Evolutionary conservation across 2,113 vertebrate genomes (phyloP), one percentile per base, ranked within the genome.

Genomic region (Ceyx margarethae): DNA sequence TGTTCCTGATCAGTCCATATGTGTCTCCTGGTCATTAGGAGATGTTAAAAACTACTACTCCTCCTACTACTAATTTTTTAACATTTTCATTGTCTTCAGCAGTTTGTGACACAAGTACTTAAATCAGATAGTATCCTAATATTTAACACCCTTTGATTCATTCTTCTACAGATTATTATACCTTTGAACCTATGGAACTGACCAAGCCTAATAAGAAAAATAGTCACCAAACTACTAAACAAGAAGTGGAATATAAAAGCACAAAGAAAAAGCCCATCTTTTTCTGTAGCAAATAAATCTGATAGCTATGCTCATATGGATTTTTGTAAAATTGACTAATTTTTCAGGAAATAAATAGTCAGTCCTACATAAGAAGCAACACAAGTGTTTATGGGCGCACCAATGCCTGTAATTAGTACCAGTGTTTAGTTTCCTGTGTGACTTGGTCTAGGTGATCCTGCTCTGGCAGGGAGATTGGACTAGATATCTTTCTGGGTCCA

Each of bases 291-390:
- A 65, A 76, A 82, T 17, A 45, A 81, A 81, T 17, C 29, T n/a
- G 11, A 87, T 3, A 54, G 8, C 37, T 74, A 66, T 13, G 22
- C 5, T 40, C 2, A 2, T 3, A 31, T 1, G 3, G 2, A 23
- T 37, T 64, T 53, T 40, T 79, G 21, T 61, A 7, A 33, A 64
- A 65, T 10, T 31, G 15, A 56, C 11, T 3, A 2, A 51, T 57
- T 85, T 83, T 75, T 76, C 54, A 65, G 29, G 12, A 80, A 88
- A 69, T 5, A 75, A 40, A 66, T 35, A 17, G 51, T 54, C 25
- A 75, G 16, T 46, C 10, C 2, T 15, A 54, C 17, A 31, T 11
- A 53, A 74, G 15, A 4, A 77, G 15, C 8, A 40, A 4, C 45
- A 68, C 54, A 4, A 81, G 53, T 22, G 13, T 71, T 51, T 53